These are phyloP conservation scores for Phaedon cochleariae DNA, from an alignment of 2,888 invertebrate genomes.

Conservation along the genomic window DNA sequence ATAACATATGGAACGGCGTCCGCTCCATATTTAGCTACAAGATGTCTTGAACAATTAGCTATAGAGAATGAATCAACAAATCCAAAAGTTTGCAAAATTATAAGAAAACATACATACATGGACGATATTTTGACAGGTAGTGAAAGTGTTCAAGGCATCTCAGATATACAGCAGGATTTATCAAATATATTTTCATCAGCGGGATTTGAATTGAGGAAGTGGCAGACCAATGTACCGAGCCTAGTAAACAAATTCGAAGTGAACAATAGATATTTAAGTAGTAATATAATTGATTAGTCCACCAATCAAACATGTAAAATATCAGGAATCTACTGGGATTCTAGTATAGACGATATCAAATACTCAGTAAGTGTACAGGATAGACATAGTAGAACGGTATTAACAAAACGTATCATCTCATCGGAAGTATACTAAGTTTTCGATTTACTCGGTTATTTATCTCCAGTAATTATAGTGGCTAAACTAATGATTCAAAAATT, in stretches of 20 bases:
- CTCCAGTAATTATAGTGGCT: slow-evolving; percentile 13
- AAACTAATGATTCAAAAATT: slow-evolving; percentile 16
- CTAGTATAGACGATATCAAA: slow-evolving; percentile 9
- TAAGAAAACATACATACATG: slow-evolving; percentile 13
- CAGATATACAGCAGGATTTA: background rate
- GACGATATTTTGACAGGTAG: slow-evolving; percentile 27
- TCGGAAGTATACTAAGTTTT: slow-evolving; percentile 7
- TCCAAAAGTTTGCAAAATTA: no score
- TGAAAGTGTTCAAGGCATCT: slow-evolving; percentile 1
- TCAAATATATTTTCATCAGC: slow-evolving; percentile 4
- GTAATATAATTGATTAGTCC: slow-evolving; percentile 2
- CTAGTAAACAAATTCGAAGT: background rate
- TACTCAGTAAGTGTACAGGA: background rate
- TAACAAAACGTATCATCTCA: slow-evolving; percentile 19
- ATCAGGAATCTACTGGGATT: slow-evolving; percentile 21
- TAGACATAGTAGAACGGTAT: background rate
- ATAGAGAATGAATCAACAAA: background rate
- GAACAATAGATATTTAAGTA: background rate
- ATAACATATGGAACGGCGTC: slow-evolving; percentile 24
- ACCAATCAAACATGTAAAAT: slow-evolving; percentile 14
- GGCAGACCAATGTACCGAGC: slow-evolving; percentile 4
- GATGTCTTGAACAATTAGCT: slow-evolving; percentile 16
- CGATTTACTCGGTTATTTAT: slow-evolving; percentile 9
- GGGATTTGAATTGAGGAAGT: slow-evolving; percentile 27
- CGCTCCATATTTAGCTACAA: slow-evolving; percentile 16